Evolutionary conservation across 1,140 invertebrate genomes (phyloP), one percentile per base, ranked within the genome.

Genomic region (Polypedilum vanderplanki): DNA sequence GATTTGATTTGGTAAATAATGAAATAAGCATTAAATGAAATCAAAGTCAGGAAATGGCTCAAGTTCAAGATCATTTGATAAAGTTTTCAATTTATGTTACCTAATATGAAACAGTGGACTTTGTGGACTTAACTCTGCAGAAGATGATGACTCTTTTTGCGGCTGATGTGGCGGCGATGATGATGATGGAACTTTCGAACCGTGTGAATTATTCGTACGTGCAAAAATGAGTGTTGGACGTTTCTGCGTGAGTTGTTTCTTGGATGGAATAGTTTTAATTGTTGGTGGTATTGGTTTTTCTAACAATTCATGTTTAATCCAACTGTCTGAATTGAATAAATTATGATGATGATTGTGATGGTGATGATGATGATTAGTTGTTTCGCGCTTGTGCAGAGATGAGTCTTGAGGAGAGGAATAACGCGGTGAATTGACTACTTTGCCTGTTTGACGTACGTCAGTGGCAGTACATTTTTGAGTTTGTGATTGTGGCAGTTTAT

Each of bases 221-320:
- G 93, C 93, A 75, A 93, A 88, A 79, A 91, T 93, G 24, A 93
- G 83, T 80, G 92, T 93, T 46, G 90, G 90, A 78, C 88, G 77
- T 77, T 83, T 87, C 80, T 82, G 88, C 78, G 80, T 87, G 82
- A 78, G 84, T 78, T 83, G 86, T 80, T 85, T 88, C 83, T 84
- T 87, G 79, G 78, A 80, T 12, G 93, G 93, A 79, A 95, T 95
- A 0, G 93, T 95, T 83, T 95, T 93, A 78, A 95, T 93, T 1
- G 93, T 93, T 20, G 93, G 93, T 65, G 93, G 93, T 84, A 93
- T 91, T 74, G 93, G 93, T 85, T 92, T 90, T 57, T 88, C 65
- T 9, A 70, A 20, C 20, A 70, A 18, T 18, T 70, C 65, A 70
- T 70, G 65, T 18, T 70, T 70, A 22, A 70, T 70, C 65, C 65